Base-by-base conservation (phyloP, 2,888 invertebrate species). In the Stratiomys singularior region DNA sequence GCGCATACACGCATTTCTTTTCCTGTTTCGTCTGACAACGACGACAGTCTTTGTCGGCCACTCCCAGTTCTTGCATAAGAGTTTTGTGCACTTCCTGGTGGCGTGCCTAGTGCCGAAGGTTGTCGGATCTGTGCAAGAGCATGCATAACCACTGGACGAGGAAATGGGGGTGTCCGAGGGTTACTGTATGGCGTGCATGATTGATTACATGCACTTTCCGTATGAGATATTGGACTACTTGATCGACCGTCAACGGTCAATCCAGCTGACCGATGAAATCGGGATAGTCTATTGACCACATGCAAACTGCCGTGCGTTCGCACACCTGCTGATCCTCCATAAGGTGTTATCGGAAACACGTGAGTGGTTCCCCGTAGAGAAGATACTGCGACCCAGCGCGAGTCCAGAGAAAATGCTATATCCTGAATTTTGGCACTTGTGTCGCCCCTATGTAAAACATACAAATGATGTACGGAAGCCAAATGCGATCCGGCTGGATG, bases 311-410 rank as follows among this genome's bases (percentile, higher is more conserved):
- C 94, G 88, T 99, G 99, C 0, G 99, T 99, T 81, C 99, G 91
- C 76, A 96, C 93, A 78, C 94, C 96, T 81, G 96, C 92, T 77
- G 93, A 90, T 72, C 99, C 98, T 81, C 98, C 98, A 86, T 99
- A 99, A 21, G 99, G 96, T 18, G 96, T 96, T 69, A 99, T 91
- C 11, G 99, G 97, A 88, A 98, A 99, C 81, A 99, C 94, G 87
- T 99, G 99, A 37, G 98, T 98, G 0, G 99, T 99, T 80, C 99
- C 99, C 80, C 98, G 92, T 77, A 97, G 90, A 0, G 99, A 97
- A 56, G 96, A 96, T 4, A 99, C 92, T 1, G 97, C 95, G n/a
- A 96, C 93, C 99, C 99, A 99, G 76, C 99, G 93, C 30, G 94
- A 94, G 88, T 99, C 99, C 78, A 92, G 89, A 0, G 98, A 96